Evolutionary conservation across 2,113 vertebrate genomes (phyloP).

Genomic region (Addax nasomaculatus): DNA sequence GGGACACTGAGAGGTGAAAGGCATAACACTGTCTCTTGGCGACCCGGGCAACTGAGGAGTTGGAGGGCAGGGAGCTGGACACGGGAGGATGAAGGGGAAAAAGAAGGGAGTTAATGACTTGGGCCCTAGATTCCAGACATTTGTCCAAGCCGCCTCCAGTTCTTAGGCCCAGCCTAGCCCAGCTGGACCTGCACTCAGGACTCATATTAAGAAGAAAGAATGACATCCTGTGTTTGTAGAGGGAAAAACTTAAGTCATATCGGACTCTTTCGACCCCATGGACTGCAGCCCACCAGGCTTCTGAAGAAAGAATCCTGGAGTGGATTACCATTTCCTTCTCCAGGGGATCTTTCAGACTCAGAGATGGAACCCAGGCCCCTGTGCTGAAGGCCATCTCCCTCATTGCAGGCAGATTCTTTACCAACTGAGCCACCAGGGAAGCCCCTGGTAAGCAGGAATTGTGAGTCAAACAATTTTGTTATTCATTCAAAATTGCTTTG

Average conservation of each 20-base stretch:
- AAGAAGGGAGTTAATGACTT: background rate
- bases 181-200: background rate
- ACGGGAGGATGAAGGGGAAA: background rate
- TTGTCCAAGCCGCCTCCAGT: background rate
- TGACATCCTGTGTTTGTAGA: background rate
- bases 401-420: background rate
- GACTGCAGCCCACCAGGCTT: background rate
- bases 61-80: constrained; percentile 70
- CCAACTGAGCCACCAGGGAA: background rate
- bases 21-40: constrained; percentile 61
- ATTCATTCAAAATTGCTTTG: background rate
- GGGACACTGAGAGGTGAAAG: constrained; percentile 67
- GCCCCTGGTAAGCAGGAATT: background rate
- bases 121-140: background rate
- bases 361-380: background rate
- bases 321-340: background rate
- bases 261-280: background rate
- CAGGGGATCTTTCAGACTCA: background rate
- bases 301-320: background rate
- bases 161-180: background rate
- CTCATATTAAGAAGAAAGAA: background rate
- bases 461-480: background rate
- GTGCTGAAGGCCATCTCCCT: background rate
- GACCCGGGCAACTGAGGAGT: background rate
- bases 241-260: background rate